Evolutionary conservation across 1,140 invertebrate species (phyloP), one percentile per base, ranked within the genome.

Genomic region (Megathymus violae): DNA sequence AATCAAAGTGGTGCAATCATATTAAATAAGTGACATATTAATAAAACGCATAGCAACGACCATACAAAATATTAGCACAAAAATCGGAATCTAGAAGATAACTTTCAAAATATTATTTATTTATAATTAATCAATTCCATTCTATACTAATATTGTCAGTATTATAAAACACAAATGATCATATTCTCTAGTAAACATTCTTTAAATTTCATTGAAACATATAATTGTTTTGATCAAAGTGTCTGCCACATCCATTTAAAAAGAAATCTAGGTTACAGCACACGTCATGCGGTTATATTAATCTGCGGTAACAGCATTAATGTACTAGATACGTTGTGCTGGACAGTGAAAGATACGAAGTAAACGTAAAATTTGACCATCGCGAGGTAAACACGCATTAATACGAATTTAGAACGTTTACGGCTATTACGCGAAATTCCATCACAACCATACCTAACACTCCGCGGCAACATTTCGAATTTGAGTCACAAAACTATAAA

Each of bases 321-420:
- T 22, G 19, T 31, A 5, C 3, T 6, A 7, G 27, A 31, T 31
- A 9, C 7, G 27, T 31, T 5, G 27, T 31, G 1, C 10, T 50
- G 31, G 13, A 13, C 31, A 22, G 34, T 25, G 27, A 17, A 50
- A 50, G 47, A 62, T 51, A 51, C 19, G 38, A 62, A 62, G 22
- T 44, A 44, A 41, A 40, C 27, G 47, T 34, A 50, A 36, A 25
- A 50, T 50, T 48, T 52, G 31, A 36, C 38, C 41, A 46, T 51
- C 63, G 52, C 36, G 44, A 56, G 14, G 47, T 59, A 59, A 58
- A 59, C 54, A 59, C 54, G 16, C 46, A 38, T 50, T 50, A 58
- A 59, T 64, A 59, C 63, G 13, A 64, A 64, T 59, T 50, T 64
- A 64, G 63, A 64, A 59, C 46, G 46, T 64, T 64, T 64, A 64